Base-by-base conservation (phyloP, 1,140 invertebrate genomes). In the Diabrotica virgifera region DNA sequence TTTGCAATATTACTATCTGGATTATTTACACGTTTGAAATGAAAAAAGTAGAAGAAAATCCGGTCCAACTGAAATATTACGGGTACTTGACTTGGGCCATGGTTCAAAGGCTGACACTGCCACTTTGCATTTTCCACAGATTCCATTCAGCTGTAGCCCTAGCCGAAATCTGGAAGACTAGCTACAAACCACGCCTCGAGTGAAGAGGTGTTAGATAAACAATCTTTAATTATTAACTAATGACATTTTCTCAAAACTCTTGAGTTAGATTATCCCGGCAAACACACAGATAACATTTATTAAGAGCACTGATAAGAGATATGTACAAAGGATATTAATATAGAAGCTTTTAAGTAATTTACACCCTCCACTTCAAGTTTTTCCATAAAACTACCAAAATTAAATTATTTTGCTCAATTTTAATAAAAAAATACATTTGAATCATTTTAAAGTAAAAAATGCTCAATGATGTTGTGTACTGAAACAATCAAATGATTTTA, bases 81-180 rank as follows among this genome's bases (percentile, higher is more conserved):
- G 95, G 95, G 36, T 93, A 92, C 77, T 85, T 96, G 55, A 89
- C 94, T 24, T 99, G 96, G 96, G 90, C 93, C 38, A 89, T 98
- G 66, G 91, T 99, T 35, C 93, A 95, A 76, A 90, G 94, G 70
- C 87, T 97, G 65, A 96, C 94, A 71, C 83, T 98, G 53, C 96
- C 96, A 8, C 87, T 98, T 55, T 94, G 94, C 83, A 97, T 98
- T 78, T 98, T 98, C 87, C 92, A 95, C 81, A 89, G 93, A 68
- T 98, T 98, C 88, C 96, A 98, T 82, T 97, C 95, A 38, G 93
- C 94, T 14, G 94, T 98, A 35, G 96, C 95, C 82, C 87, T 98
- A 66, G 95, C 95, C 69, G 96, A 98, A 81, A 96, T 98, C 65
- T 98, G 96, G 96, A 97, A 97, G 82, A 96, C 95, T 70, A 95